Base-by-base conservation (phyloP, 1,140 invertebrate species). In the Drosophila seguyi region DNA sequence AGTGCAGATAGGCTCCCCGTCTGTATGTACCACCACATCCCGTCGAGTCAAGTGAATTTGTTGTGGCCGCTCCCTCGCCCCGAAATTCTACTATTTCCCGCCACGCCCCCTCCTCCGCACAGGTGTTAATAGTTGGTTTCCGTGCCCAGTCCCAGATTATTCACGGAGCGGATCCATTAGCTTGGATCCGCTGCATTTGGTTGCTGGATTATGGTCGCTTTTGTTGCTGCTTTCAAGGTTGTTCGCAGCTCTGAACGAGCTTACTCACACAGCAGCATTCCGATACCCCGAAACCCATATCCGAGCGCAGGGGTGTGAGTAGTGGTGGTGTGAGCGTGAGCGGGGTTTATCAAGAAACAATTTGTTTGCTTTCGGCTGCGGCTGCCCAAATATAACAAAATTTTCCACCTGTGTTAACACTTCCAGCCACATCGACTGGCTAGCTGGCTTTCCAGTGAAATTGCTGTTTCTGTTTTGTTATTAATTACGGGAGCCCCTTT, bases 271-370 rank as follows among this genome's bases (percentile, higher is more conserved):
- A 44, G 25, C 52, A 27, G 39, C 59, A 67, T 47, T 48, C 60
- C 60, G 44, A 60, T 39, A 60, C 31, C 29, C 31, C 50, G 34
- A 62, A 42, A 39, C 39, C 50, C 50, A 48, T 22, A 45, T 47
- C 31, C 50, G 50, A 53, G 25, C 8, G 58, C 47, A 42, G 34
- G 47, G n/a, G 61, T 39, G 22, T 45, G 25, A 27, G 41, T 3
- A 5, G 29, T 31, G 29, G 11, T 18, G 55, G 8, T 58, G 36
- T 13, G 22, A 44, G 39, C 25, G 38, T 55, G 39, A 42, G 63
- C 27, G 50, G 56, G 48, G 50, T 75, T 86, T 82, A 87, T 87
- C 83, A 86, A 87, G 79, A 82, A 87, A 60, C 61, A 62, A 44
- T 75, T 81, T 78, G 47, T 72, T 75, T 81, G 68, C 47, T 57